Percentiles rank a stretch among this genome's conserved stretches.
Evolutionary conservation across 2,113 vertebrate genomes (phyloP).

Genomic region (Campylomormyrus numenius): DNA sequence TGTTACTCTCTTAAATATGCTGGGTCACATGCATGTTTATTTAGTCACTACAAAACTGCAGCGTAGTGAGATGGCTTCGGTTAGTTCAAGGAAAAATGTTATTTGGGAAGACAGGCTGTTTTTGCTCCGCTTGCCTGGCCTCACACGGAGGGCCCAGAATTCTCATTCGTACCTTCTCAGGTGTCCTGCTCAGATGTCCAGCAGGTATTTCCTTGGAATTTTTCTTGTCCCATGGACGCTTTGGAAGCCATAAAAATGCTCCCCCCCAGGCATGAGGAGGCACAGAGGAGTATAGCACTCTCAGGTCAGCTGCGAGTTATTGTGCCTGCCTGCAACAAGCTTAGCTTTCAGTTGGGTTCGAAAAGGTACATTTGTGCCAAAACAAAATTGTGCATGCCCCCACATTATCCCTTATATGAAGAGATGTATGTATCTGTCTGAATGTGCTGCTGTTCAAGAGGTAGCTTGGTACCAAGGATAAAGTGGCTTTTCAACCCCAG

Average conservation of each 20-base stretch:
- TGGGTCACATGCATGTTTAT: slow-evolving; percentile 28
- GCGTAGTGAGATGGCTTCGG: not conserved
- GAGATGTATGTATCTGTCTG: not conserved
- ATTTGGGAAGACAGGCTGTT: not conserved
- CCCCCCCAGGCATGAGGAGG: not conserved
- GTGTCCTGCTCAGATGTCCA: not conserved
- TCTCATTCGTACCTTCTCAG: slow-evolving; percentile 5
- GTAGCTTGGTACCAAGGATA: not conserved
- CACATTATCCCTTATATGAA: no score
- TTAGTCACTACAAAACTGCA: slow-evolving; percentile 22
- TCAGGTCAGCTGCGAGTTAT: not conserved
- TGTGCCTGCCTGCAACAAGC: not conserved
- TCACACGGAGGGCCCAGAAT: slow-evolving; percentile 30
- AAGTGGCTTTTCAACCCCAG: not conserved
- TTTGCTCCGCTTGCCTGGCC: slow-evolving; percentile 1
- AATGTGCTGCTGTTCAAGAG: not conserved
- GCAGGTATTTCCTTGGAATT: not conserved
- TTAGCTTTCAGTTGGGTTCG: not conserved
- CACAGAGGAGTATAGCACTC: not conserved
- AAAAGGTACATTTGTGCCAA: no score
- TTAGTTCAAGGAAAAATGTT: not conserved
- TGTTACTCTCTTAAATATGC: not conserved
- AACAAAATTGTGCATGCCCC: no score
- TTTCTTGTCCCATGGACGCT: not conserved
- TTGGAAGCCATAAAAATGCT: not conserved